These are phyloP conservation scores for Oreotrochilus melanogaster DNA, from an alignment of 2,113 vertebrate species.

Conservation along the genomic window DNA sequence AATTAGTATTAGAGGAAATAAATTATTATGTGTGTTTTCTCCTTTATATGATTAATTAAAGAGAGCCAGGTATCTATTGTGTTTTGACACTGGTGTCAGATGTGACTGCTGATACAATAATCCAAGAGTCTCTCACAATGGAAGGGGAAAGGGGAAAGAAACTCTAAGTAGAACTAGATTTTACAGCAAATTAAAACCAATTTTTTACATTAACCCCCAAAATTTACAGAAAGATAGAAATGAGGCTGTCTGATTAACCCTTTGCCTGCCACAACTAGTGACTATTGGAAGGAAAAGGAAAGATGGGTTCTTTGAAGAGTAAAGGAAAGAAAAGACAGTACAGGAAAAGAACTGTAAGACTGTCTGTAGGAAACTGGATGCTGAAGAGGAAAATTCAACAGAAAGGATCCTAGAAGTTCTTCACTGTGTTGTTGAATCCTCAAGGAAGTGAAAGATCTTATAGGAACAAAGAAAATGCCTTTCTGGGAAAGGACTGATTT, in stretches of 20 bases:
- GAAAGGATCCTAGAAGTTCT: neutral
- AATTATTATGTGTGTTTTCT: neutral
- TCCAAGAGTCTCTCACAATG: neutral
- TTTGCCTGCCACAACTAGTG: neutral
- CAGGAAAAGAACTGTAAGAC: neutral
- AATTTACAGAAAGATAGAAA: neutral
- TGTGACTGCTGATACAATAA: neutral
- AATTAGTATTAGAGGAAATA: neutral
- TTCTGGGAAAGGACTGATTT: neutral
- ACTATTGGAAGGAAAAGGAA: neutral
- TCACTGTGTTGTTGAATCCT: neutral
- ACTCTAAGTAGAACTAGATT: neutral
- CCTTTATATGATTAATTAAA: constrained; percentile 4
- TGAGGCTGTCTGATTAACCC: fast-evolving
- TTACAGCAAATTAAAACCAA: neutral
- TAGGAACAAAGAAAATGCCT: neutral
- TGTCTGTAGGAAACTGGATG: neutral
- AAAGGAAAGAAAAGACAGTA: neutral
- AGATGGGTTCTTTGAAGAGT: neutral
- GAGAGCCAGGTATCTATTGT: neutral
- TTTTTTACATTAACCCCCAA: neutral
- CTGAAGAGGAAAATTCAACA: neutral
- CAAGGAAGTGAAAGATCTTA: neutral
- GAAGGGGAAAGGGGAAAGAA: neutral
- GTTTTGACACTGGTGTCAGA: neutral